phyloP scores from a whole-genome alignment of 2,113 vertebrate species.

The Erinaceus europaeus region DNA sequence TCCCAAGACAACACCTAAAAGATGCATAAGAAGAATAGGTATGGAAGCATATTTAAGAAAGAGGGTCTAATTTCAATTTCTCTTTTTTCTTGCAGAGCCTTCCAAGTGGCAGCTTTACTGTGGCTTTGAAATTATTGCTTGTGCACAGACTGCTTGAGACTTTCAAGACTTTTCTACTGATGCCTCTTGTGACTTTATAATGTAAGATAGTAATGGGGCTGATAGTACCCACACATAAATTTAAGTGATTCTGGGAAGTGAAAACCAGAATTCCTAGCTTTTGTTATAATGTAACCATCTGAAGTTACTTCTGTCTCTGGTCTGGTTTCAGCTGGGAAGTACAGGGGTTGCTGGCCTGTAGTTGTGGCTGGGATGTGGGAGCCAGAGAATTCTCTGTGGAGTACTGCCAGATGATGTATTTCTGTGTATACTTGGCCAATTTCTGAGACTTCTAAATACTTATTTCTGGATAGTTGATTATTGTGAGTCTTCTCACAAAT shows the following conservation, averaged over 20 bases:
- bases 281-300: not conserved
- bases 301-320: not conserved
- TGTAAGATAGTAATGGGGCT: not conserved
- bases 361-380: not conserved
- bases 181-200: not conserved
- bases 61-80: not conserved
- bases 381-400: not conserved
- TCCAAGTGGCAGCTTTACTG: not conserved
- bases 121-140: not conserved
- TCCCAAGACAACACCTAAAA: no score
- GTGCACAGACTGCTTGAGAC: not conserved
- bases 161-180: not conserved
- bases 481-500: not conserved
- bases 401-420: not conserved
- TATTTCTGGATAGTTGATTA: slow-evolving; percentile 7
- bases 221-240: not conserved
- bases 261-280: not conserved
- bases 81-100: not conserved
- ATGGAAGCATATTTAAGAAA: not conserved
- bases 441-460: not conserved
- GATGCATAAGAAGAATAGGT: not conserved
- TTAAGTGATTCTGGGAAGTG: not conserved
- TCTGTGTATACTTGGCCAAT: not conserved
- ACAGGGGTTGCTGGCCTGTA: not conserved
- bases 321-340: not conserved